Conservation (phyloP, 1,140 invertebrate genomes). For the Dreissena polymorpha region DNA sequence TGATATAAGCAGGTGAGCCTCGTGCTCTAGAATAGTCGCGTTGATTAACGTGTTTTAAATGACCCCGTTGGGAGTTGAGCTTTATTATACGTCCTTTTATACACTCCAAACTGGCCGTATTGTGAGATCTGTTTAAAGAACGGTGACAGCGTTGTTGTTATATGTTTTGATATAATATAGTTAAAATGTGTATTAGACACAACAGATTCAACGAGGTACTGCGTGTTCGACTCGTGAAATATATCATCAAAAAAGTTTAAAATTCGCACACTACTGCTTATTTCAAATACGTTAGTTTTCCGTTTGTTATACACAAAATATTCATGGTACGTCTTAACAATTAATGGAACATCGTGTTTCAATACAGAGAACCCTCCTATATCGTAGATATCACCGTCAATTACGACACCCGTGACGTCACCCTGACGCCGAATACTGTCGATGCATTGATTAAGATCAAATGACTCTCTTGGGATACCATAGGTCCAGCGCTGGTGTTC, state of each 20-base stretch:
- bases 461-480: conserved; percentile 10
- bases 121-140: no score
- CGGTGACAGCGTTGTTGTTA: no score
- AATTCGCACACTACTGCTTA: conserved; percentile 21
- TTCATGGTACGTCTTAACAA: conserved; percentile 35
- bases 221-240: conserved; percentile 46
- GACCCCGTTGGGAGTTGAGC: no score
- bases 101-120: conserved; percentile 4
- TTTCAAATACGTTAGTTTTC: not conserved
- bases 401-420: conserved; percentile 34
- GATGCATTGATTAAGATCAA: conserved; percentile 27
- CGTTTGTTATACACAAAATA: conserved; percentile 21
- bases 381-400: conserved; percentile 30
- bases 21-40: conserved; percentile 58
- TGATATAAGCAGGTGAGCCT: conserved; percentile 59
- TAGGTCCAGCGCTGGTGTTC: conserved; percentile 21
- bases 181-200: conserved; percentile 27
- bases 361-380: conserved; percentile 17
- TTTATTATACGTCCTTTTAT: not conserved
- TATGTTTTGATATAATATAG: conserved; percentile 47
- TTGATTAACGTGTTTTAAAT: conserved; percentile 24
- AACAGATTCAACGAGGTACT: conserved; percentile 19
- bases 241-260: conserved; percentile 52
- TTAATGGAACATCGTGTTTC: conserved; percentile 32
- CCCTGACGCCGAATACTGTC: conserved; percentile 16